phyloP scores from a whole-genome alignment of 2,888 invertebrate genomes.

The Cryptus armator region DNA sequence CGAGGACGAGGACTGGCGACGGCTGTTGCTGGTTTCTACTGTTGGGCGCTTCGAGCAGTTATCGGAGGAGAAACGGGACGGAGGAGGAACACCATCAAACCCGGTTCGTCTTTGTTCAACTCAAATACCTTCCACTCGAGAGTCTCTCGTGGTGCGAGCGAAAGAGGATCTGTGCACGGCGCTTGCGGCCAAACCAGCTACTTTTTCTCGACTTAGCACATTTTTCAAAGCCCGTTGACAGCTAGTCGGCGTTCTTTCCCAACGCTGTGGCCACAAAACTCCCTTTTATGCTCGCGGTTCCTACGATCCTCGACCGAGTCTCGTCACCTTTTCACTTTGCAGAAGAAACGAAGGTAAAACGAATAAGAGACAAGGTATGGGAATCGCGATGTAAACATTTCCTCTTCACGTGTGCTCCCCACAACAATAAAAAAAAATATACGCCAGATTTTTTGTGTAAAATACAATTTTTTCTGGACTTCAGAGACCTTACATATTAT shows the following conservation, averaged over 20 bases:
- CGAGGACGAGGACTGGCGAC: conserved; percentile 64
- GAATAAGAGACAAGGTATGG: not conserved
- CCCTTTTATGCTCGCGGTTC: conserved; percentile 12
- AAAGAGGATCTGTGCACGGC: conserved; percentile 74
- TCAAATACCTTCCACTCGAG: conserved; percentile 21
- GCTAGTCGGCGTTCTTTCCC: conserved; percentile 74
- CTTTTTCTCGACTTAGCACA: conserved; percentile 83
- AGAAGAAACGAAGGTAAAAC: conserved; percentile 15
- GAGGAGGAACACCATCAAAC: conserved; percentile 11
- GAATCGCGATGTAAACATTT: not conserved
- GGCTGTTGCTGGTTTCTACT: conserved; percentile 61
- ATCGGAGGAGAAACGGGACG: conserved; percentile 18
- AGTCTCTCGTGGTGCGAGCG: conserved; percentile 38
- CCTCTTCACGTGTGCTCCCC: not conserved
- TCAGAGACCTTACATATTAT: not conserved
- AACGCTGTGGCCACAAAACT: conserved; percentile 36
- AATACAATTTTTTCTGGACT: not conserved
- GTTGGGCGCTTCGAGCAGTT: conserved; percentile 31
- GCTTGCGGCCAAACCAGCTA: conserved; percentile 78
- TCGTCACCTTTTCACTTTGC: conserved; percentile 24
- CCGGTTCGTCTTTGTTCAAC: conserved; percentile 12
- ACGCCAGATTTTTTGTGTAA: not conserved
- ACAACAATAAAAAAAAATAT: not conserved
- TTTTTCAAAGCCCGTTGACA: conserved; percentile 83
- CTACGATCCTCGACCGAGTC: conserved; percentile 22